A percentile compares a stretch with the other conserved stretches of the same genome.
These are phyloP conservation scores for Porites lobata DNA, from an alignment of 92 coral and sea anemone genomes.

Conservation along the genomic window DNA sequence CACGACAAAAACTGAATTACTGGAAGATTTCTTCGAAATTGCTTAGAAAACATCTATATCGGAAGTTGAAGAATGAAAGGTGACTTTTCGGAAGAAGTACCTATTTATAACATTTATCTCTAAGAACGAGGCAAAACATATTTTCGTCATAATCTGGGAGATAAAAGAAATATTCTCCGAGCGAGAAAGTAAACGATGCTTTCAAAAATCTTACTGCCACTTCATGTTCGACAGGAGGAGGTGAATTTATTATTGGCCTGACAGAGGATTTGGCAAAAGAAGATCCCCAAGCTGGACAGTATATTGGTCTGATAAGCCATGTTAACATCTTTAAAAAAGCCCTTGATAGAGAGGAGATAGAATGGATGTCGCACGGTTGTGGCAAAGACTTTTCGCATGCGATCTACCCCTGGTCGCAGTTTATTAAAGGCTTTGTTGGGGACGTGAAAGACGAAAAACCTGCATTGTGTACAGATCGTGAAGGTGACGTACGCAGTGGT, in stretches of 20 bases:
- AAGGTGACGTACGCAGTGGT: constrained; percentile 4
- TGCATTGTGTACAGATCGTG: constrained; percentile 27
- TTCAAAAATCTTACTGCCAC: too few species aligned
- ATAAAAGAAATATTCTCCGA: too few species aligned
- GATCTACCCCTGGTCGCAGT: constrained; percentile 40
- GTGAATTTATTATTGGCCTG: constrained; percentile 42
- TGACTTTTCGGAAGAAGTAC: too few species aligned
- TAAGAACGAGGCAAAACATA: too few species aligned
- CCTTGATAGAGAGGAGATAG: not conserved
- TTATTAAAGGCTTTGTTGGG: constrained; percentile 24
- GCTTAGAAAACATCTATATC: too few species aligned
- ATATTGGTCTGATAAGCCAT: constrained; percentile 45
- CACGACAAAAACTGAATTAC: too few species aligned
- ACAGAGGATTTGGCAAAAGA: constrained; percentile 12
- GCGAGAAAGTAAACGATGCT: too few species aligned
- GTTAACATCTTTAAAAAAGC: constrained; percentile 37
- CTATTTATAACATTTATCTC: too few species aligned
- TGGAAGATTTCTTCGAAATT: too few species aligned
- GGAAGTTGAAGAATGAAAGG: too few species aligned
- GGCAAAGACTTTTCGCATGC: constrained; percentile 23
- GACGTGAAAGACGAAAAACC: constrained; percentile 20
- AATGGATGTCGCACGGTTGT: constrained; percentile 42
- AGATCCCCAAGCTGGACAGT: constrained; percentile 33
- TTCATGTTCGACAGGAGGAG: constrained; percentile 28
- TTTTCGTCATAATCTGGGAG: too few species aligned